These are phyloP conservation scores for Corythornis madagascariensis DNA, from an alignment of 2,113 vertebrate genomes.

Conservation along the genomic window DNA sequence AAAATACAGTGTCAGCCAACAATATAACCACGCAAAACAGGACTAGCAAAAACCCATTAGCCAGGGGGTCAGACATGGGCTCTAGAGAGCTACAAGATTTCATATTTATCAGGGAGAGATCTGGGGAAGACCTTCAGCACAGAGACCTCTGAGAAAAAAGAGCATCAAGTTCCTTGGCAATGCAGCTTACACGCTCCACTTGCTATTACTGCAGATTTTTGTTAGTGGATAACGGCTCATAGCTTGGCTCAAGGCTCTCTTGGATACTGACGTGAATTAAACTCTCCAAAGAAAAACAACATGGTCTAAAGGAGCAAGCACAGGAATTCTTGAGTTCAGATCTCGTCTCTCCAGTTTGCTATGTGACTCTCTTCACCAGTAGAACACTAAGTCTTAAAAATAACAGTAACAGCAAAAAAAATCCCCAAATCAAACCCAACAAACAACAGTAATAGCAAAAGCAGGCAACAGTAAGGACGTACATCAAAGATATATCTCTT, in stretches of 20 bases:
- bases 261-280: conserved; percentile 37
- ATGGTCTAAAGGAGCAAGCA: neutral
- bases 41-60: conserved; percentile 37
- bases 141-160: conserved; percentile 37
- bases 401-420: neutral
- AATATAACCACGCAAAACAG: conserved; percentile 21
- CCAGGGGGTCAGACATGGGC: neutral
- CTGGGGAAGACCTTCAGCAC: conserved; percentile 50
- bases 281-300: conserved; percentile 7
- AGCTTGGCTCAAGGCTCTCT: conserved; percentile 32
- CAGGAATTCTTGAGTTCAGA: neutral
- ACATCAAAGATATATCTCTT: neutral
- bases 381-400: neutral
- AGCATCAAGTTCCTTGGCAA: conserved; percentile 53
- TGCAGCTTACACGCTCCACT: conserved; percentile 46
- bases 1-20: conserved; percentile 51
- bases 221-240: conserved; percentile 55
- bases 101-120: conserved; percentile 33
- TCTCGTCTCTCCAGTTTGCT: neutral
- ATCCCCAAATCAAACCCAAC: neutral
- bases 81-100: conserved; percentile 1
- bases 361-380: neutral
- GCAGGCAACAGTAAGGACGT: neutral
- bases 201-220: conserved; percentile 57
- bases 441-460: neutral